These are phyloP conservation scores for Engystomops pustulosus DNA, from an alignment of 2,113 vertebrate species.

Conservation along the genomic window DNA sequence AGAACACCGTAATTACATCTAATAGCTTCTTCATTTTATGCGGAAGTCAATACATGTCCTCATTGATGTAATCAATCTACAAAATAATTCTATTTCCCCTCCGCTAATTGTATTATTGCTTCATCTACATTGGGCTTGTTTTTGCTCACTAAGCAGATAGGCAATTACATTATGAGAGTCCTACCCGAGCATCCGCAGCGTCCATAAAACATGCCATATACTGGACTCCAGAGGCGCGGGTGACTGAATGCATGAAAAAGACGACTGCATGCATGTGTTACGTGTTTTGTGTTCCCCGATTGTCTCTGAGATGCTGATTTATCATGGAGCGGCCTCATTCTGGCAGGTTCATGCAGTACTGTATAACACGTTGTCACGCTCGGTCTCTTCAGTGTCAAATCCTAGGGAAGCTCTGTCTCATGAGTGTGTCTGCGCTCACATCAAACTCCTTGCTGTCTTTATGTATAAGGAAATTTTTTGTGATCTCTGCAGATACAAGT, in stretches of 20 bases:
- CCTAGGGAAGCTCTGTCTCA: conserved; percentile 1
- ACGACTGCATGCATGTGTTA: neutral
- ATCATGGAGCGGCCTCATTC: neutral
- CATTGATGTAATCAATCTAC: conserved; percentile 26
- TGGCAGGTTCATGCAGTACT: conserved; percentile 18
- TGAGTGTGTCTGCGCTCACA: neutral
- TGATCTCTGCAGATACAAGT: neutral
- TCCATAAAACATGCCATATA: neutral
- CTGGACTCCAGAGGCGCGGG: neutral
- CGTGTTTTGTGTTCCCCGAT: neutral
- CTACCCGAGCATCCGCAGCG: neutral
- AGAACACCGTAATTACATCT: neutral
- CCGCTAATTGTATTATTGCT: conserved; percentile 15
- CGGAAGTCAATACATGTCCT: conserved; percentile 35
- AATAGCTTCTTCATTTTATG: conserved; percentile 30
- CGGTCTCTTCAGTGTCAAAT: neutral
- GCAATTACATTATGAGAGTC: neutral
- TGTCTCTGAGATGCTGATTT: neutral
- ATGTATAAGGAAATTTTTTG: neutral
- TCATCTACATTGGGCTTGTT: neutral
- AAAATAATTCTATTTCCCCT: neutral
- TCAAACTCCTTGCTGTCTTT: neutral
- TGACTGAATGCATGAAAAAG: neutral
- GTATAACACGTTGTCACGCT: conserved; percentile 9
- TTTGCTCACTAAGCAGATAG: conserved; percentile 3